Evolutionary conservation across 2,113 vertebrate genomes (phyloP).

Genomic region (Coreoperca whiteheadi): DNA sequence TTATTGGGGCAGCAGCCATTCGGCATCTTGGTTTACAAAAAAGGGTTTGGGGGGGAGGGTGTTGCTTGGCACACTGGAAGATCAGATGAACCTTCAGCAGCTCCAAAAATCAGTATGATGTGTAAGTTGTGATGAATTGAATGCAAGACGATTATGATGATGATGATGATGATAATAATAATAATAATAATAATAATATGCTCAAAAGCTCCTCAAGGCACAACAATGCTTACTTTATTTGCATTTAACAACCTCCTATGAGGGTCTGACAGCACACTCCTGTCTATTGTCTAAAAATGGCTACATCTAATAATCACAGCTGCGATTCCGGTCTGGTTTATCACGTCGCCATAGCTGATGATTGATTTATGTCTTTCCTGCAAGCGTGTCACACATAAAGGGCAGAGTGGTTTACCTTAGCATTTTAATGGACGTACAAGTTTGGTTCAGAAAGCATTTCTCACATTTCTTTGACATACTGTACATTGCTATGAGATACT

Average conservation of each 20-base stretch:
- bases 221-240: neutral
- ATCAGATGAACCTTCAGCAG: conserved; percentile 17
- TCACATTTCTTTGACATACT: neutral
- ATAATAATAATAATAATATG: neutral
- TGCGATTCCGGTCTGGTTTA: neutral
- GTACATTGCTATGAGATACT: neutral
- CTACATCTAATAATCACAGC: neutral
- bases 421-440: neutral
- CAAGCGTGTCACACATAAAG: neutral
- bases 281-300: neutral
- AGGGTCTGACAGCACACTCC: neutral
- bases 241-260: neutral
- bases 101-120: conserved; percentile 3
- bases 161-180: neutral
- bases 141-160: neutral
- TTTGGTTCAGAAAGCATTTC: neutral
- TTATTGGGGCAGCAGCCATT: conserved; percentile 37
- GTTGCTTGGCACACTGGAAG: conserved; percentile 6
- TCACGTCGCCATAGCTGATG: neutral
- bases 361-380: neutral
- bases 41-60: neutral
- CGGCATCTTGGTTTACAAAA: conserved; percentile 10
- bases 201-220: no score
- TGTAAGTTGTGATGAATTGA: neutral
- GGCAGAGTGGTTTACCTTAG: neutral